Conservation (phyloP, 2,797 vertebrate species). For the Sus cebifrons region DNA sequence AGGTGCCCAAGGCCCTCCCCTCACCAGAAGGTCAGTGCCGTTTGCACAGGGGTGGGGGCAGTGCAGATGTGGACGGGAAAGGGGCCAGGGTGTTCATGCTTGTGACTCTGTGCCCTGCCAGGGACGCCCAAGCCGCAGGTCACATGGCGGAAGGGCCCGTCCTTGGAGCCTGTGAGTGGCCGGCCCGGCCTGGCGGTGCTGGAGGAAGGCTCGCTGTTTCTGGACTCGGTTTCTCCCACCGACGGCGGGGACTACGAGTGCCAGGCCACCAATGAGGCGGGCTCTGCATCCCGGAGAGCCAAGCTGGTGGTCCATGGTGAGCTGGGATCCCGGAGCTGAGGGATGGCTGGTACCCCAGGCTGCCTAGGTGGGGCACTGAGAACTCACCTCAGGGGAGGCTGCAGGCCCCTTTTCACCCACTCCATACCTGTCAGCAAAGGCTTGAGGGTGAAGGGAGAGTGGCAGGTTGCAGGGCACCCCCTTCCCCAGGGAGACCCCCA, state of each 20-base stretch:
- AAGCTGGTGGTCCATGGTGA: slow-evolving; percentile 94
- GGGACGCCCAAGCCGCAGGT: slow-evolving; percentile 90
- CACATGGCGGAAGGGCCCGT: slow-evolving; percentile 93
- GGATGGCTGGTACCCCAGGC: neutral
- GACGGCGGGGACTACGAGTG: slow-evolving; percentile 95
- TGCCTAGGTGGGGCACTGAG: fast-evolving
- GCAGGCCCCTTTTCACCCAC: neutral
- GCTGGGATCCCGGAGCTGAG: neutral
- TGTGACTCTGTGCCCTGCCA: neutral
- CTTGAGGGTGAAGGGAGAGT: neutral
- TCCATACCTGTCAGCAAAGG: neutral
- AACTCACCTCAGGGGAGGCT: neutral
- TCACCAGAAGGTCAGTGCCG: fast-evolving
- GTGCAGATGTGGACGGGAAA: neutral
- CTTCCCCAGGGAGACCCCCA: neutral
- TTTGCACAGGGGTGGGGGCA: fast-evolving
- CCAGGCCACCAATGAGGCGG: slow-evolving; percentile 94
- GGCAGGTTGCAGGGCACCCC: neutral
- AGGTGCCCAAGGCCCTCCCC: neutral
- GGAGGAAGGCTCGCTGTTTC: slow-evolving; percentile 92
- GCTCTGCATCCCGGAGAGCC: slow-evolving; percentile 92
- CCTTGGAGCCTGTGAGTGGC: slow-evolving; percentile 90
- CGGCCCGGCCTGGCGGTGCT: slow-evolving; percentile 89
- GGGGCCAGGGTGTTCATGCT: neutral
- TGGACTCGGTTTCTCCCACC: slow-evolving; percentile 90